These are phyloP conservation scores for Branchellion lobata DNA, from an alignment of 2,888 invertebrate species.

Conservation along the genomic window DNA sequence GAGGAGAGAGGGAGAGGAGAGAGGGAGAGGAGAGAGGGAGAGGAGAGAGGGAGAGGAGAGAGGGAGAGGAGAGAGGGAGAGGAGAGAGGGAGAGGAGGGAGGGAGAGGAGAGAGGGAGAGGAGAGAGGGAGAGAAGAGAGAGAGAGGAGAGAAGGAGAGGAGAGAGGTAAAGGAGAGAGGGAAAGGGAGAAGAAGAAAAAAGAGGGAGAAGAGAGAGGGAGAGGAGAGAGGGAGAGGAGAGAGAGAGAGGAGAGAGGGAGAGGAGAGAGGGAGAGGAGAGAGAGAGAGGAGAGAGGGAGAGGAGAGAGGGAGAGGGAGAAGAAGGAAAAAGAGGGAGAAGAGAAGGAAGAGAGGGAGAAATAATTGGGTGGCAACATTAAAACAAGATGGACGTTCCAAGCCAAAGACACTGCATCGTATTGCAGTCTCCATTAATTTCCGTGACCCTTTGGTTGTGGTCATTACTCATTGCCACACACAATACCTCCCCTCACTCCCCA, in stretches of 20 bases:
- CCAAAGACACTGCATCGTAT: neutral
- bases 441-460: too few species aligned
- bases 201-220: neutral
- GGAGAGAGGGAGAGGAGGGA: slow-evolving; percentile 8
- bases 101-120: neutral
- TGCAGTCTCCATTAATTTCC: neutral
- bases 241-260: neutral
- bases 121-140: slow-evolving; percentile 24
- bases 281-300: neutral
- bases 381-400: neutral
- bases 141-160: slow-evolving; percentile 18
- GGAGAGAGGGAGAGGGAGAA: neutral
- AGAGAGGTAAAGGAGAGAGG: too few species aligned
- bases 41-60: slow-evolving; percentile 11
- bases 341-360: neutral
- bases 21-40: slow-evolving; percentile 6
- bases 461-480: too few species aligned
- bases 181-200: neutral
- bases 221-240: neutral
- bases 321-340: neutral
- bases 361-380: neutral
- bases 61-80: slow-evolving; percentile 8
- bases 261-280: neutral
- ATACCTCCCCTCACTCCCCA: too few species aligned
- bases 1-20: neutral